A percentile compares a stretch with the other conserved stretches of the same genome.
Evolutionary conservation across 2,888 invertebrate species (phyloP).

Genomic region (Thalpophila matura): DNA sequence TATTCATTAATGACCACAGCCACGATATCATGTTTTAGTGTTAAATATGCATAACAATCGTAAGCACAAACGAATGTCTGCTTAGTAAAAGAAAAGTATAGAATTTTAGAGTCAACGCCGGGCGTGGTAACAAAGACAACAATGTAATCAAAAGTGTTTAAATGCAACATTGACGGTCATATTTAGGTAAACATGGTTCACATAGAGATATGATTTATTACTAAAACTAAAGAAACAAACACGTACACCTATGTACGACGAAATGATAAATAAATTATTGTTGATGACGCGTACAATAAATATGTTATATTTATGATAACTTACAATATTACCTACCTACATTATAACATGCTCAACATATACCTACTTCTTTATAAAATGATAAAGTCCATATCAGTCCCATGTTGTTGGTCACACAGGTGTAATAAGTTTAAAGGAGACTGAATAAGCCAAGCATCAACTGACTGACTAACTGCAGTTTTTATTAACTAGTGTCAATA

Average conservation of each 20-base stretch:
- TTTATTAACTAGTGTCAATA: background rate
- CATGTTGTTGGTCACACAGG: slow-evolving; percentile 22
- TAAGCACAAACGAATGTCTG: background rate
- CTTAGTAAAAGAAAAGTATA: background rate
- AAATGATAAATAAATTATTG: slow-evolving; percentile 39
- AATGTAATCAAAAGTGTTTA: slow-evolving; percentile 22
- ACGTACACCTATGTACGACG: slow-evolving; percentile 32
- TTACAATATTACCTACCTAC: too few species aligned
- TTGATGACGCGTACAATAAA: slow-evolving; percentile 30
- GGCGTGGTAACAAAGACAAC: background rate
- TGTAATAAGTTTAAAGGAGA: slow-evolving; percentile 16
- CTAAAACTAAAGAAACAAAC: slow-evolving; percentile 14
- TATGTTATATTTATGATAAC: slow-evolving; percentile 33
- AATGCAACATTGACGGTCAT: slow-evolving; percentile 23
- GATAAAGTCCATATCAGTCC: slow-evolving; percentile 42
- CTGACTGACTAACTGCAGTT: background rate
- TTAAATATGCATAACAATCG: background rate
- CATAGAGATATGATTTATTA: slow-evolving; percentile 1
- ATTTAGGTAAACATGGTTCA: slow-evolving; percentile 2
- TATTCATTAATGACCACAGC: slow-evolving; percentile 26
- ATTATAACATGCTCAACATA: slow-evolving; percentile 17
- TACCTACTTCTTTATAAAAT: slow-evolving; percentile 26
- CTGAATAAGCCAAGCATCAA: background rate
- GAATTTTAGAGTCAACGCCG: background rate
- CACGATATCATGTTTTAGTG: slow-evolving; percentile 14